Percentiles rank a stretch among this genome's conserved stretches.
These are phyloP conservation scores for Sinopyrophorus schimmeli DNA, from an alignment of 2,888 invertebrate species.

Conservation along the genomic window DNA sequence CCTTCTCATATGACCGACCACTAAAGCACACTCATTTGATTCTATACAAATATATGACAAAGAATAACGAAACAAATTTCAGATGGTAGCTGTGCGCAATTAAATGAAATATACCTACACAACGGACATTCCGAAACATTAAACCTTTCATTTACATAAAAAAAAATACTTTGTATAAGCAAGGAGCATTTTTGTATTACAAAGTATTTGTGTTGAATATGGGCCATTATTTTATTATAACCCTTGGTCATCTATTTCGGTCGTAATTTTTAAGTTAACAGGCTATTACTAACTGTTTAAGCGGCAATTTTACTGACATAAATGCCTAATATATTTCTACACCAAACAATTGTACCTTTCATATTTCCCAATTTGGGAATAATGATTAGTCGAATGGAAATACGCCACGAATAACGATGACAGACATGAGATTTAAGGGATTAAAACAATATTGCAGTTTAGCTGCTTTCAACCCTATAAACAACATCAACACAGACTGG, in stretches of 20 bases:
- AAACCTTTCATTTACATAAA: slow-evolving; percentile 32
- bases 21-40: slow-evolving; percentile 33
- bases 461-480: slow-evolving; percentile 3
- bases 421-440: slow-evolving; percentile 1
- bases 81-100: slow-evolving; percentile 30
- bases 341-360: no score
- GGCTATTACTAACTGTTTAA: neutral
- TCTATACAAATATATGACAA: slow-evolving; percentile 36
- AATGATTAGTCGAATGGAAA: neutral
- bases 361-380: neutral
- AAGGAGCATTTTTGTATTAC: slow-evolving; percentile 18
- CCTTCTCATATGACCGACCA: slow-evolving; percentile 33
- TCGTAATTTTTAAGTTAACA: neutral
- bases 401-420: neutral
- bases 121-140: slow-evolving; percentile 44
- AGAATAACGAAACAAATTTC: slow-evolving; percentile 35
- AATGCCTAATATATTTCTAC: no score
- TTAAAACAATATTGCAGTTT: slow-evolving; percentile 5
- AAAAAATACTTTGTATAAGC: slow-evolving; percentile 19
- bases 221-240: slow-evolving; percentile 15
- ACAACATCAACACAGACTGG: neutral
- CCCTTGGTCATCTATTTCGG: slow-evolving; percentile 2
- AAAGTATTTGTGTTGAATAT: slow-evolving; percentile 13
- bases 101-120: slow-evolving; percentile 35
- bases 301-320: neutral